phyloP scores from a whole-genome alignment of 1,140 invertebrate genomes.

The Ylistrum balloti region DNA sequence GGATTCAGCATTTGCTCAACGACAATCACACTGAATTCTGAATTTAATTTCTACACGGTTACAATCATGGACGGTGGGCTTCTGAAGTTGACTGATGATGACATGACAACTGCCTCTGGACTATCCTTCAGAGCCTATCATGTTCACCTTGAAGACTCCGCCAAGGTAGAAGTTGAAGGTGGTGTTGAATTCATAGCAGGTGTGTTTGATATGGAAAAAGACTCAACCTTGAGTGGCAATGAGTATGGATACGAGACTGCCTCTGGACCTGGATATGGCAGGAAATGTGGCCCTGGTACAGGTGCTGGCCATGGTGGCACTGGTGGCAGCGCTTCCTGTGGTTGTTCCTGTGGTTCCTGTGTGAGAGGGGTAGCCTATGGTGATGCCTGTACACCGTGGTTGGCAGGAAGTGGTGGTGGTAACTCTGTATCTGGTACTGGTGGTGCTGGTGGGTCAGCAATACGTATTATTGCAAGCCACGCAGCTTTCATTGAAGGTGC shows the following conservation, averaged over 20 bases:
- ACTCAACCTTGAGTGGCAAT: constrained; percentile 59
- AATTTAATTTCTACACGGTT: constrained; percentile 64
- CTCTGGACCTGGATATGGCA: constrained; percentile 65
- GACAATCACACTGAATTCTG: constrained; percentile 50
- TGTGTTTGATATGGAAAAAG: constrained; percentile 69
- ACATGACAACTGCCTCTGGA: constrained; percentile 55
- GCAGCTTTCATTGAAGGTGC: constrained; percentile 66
- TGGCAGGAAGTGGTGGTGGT: constrained; percentile 73
- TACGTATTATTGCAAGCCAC: constrained; percentile 57
- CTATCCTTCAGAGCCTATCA: constrained; percentile 55
- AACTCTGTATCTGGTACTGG: constrained; percentile 63
- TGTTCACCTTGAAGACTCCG: constrained; percentile 62
- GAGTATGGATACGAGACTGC: constrained; percentile 62
- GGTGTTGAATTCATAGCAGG: constrained; percentile 47
- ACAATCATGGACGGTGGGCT: constrained; percentile 66
- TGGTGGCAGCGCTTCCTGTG: constrained; percentile 56
- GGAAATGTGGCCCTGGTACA: constrained; percentile 55
- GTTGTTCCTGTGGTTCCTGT: constrained; percentile 21
- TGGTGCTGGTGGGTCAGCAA: constrained; percentile 63
- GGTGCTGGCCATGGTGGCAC: constrained; percentile 68
- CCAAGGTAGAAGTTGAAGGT: constrained; percentile 43
- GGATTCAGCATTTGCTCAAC: constrained; percentile 58
- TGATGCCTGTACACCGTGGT: constrained; percentile 54
- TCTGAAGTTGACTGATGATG: constrained; percentile 61
- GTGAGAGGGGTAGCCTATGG: neutral